Evolutionary conservation across 2,113 vertebrate genomes (phyloP), one percentile per base, ranked within the genome.

Genomic region (Eleginops maclovinus): DNA sequence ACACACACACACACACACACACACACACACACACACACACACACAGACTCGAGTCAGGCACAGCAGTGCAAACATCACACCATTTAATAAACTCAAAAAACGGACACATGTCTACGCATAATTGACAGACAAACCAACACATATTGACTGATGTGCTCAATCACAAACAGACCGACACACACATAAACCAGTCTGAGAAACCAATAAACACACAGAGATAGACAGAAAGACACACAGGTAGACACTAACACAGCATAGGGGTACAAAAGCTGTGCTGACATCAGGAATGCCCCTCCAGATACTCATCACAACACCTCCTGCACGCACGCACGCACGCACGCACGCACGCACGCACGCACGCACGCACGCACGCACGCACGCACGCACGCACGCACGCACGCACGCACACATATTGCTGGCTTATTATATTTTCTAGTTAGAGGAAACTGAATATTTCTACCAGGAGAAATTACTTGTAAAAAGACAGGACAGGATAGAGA

Each of bases 61-160:
- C 55, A 82, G 54, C 81, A 79, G 89, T 78, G 69, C 75, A 85
- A 81, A 84, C 58, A 79, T 75, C 68, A 75, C 81, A 77, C 41
- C 81, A 81, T 72, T 82, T 51, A 78, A 79, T 81, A 73, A 81
- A 75, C 49, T 76, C n/a, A 36, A 22, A 36, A 69, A 53, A 66
- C 76, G 46, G 16, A 79, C 46, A 62, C 44, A 72, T 40, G 53
- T 44, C 16, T 4, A 43, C 76, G 74, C 63, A 70, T 21, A 61
- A 69, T 22, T 36, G 44, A 72, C 87, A 55, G 21, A 73, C 75
- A 71, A 54, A 68, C 68, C 75, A 40, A 55, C 59, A 50, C 72
- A 66, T 36, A 36, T 44, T 72, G 72, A 72, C 72, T 16, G 44
- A 70, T 19, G 2, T 8, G 47, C 63, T 28, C 40, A 0, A 44